These are phyloP conservation scores for Ranitomeya variabilis DNA, from an alignment of 2,113 vertebrate genomes.

Conservation along the genomic window DNA sequence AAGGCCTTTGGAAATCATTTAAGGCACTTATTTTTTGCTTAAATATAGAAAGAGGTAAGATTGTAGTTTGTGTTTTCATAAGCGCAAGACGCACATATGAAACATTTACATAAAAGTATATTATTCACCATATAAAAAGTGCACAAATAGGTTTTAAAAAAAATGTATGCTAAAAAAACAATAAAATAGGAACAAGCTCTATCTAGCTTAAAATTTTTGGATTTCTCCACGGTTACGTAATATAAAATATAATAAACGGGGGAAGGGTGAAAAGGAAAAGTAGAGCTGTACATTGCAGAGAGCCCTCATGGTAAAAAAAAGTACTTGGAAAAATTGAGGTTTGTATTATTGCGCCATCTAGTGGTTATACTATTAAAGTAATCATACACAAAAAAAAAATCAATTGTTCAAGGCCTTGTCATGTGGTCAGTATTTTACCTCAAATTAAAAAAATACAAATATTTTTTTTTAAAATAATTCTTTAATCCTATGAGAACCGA, in stretches of 20 bases:
- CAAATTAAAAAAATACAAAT: neutral
- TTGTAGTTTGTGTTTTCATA: neutral
- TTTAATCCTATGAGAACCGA: neutral
- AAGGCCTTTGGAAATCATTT: neutral
- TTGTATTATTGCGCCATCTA: constrained; percentile 14
- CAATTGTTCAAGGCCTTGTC: neutral
- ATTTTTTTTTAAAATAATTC: no score
- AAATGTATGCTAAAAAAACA: neutral
- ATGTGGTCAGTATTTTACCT: no score
- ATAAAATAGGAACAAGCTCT: neutral
- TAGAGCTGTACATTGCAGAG: neutral
- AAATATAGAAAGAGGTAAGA: constrained; percentile 18
- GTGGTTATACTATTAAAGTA: neutral
- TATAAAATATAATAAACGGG: neutral
- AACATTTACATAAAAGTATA: neutral
- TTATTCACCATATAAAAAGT: neutral
- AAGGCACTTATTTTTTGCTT: neutral
- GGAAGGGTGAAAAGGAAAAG: neutral
- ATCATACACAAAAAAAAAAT: neutral
- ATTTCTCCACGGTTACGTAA: constrained; percentile 11
- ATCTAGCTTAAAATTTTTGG: neutral
- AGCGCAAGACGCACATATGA: neutral
- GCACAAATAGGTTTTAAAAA: neutral
- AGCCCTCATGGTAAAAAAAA: neutral
- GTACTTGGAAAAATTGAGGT: neutral